Conservation (phyloP, 2,888 invertebrate genomes). For the Euphydryas editha region DNA sequence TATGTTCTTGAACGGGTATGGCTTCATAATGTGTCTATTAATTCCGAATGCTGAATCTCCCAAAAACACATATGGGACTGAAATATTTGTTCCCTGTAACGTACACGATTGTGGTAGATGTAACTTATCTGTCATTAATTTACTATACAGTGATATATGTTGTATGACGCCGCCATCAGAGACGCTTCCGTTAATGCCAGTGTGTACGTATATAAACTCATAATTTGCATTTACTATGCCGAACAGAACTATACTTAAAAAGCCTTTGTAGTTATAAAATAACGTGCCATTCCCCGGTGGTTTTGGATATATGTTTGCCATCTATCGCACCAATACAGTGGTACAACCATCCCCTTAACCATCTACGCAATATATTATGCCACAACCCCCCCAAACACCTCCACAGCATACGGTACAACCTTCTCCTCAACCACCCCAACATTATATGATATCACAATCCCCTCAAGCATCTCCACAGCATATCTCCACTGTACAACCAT, state of each 20-base stretch:
- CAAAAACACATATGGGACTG: background rate
- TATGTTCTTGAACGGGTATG: background rate
- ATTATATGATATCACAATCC: too few relatives aligned
- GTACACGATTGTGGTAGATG: background rate
- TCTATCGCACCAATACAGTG: constrained; percentile 31
- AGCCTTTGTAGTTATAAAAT: constrained; percentile 34
- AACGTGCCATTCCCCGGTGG: constrained; percentile 31
- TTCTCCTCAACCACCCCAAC: too few relatives aligned
- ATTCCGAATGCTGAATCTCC: background rate
- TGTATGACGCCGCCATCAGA: background rate
- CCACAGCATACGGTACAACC: too few relatives aligned
- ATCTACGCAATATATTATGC: too few relatives aligned
- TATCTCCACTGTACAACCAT: too few relatives aligned
- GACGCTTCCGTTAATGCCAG: background rate
- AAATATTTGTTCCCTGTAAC: background rate
- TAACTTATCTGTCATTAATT: background rate
- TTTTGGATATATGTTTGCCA: constrained; percentile 35
- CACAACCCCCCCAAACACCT: too few relatives aligned
- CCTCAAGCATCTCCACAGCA: too few relatives aligned
- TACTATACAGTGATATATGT: background rate
- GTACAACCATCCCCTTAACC: too few relatives aligned
- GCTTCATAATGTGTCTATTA: background rate
- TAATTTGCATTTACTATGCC: background rate
- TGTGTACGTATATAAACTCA: background rate
- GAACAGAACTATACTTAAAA: constrained; percentile 28